These are phyloP conservation scores for Alaudala cheleensis DNA, from an alignment of 2,113 vertebrate species.

Conservation along the genomic window DNA sequence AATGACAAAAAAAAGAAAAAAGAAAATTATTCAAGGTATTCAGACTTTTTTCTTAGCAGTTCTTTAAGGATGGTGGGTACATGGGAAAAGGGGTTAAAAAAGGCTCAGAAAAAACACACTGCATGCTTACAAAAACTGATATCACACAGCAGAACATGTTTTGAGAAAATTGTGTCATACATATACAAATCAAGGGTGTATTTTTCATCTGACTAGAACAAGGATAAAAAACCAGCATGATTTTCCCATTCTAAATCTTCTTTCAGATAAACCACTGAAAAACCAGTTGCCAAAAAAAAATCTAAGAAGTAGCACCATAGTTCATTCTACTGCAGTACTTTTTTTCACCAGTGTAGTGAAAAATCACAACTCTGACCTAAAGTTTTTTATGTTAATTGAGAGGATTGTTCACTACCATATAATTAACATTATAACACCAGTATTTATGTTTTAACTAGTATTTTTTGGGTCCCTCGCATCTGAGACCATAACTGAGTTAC, in stretches of 20 bases:
- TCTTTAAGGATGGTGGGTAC: neutral
- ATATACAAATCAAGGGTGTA: neutral
- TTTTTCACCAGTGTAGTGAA: neutral
- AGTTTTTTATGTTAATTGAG: neutral
- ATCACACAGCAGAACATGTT: neutral
- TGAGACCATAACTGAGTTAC: neutral
- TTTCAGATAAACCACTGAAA: neutral
- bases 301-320: neutral
- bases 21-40: neutral
- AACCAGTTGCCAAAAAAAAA: neutral
- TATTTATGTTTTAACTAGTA: neutral
- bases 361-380: neutral
- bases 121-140: rapidly evolving
- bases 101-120: neutral
- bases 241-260: neutral
- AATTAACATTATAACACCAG: neutral
- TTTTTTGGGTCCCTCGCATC: neutral
- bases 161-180: neutral
- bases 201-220: neutral
- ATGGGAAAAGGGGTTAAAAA: neutral
- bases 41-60: neutral
- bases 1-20: neutral
- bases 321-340: neutral
- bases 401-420: neutral
- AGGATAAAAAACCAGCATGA: neutral